Evolutionary conservation across 2,797 vertebrate species (phyloP).

Genomic region (Phaenicophaeus curvirostris): DNA sequence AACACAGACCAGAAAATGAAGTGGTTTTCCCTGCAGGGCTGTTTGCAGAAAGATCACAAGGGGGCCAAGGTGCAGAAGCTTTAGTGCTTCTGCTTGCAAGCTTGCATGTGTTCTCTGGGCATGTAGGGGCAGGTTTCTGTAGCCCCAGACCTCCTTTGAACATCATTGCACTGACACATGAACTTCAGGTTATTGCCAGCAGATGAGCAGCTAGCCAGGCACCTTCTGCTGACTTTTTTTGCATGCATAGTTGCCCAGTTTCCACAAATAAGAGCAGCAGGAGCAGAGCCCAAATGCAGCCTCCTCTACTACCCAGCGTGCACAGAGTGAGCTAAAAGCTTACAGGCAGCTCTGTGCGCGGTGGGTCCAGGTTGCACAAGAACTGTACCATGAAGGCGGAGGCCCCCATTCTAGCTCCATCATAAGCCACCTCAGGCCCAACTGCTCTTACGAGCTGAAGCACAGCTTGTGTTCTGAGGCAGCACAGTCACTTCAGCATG

Average conservation of each 20-base stretch:
- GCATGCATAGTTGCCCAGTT: not conserved
- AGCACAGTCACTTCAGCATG: not conserved
- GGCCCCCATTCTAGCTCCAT: fast-evolving
- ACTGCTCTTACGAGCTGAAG: not conserved
- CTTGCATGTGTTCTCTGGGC: not conserved
- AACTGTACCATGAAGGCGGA: not conserved
- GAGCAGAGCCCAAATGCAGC: not conserved
- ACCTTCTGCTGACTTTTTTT: not conserved
- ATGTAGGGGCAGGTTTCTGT: conserved; percentile 16
- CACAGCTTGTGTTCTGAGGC: not conserved
- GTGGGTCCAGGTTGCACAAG: fast-evolving
- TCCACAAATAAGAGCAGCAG: not conserved
- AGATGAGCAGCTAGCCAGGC: fast-evolving
- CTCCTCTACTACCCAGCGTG: not conserved
- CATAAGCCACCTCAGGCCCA: not conserved
- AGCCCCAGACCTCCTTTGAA: not conserved
- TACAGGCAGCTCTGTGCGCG: fast-evolving
- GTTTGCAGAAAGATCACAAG: conserved; percentile 25
- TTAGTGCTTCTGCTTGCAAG: not conserved
- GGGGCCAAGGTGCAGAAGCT: not conserved
- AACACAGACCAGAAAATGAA: conserved; percentile 36
- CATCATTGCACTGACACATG: not conserved
- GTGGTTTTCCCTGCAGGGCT: not conserved
- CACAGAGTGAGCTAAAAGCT: not conserved
- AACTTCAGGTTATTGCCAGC: not conserved